A percentile compares a stretch with the other conserved stretches of the same genome.
Conservation (phyloP, 1,140 invertebrate genomes). For the Orchesella cincta region DNA sequence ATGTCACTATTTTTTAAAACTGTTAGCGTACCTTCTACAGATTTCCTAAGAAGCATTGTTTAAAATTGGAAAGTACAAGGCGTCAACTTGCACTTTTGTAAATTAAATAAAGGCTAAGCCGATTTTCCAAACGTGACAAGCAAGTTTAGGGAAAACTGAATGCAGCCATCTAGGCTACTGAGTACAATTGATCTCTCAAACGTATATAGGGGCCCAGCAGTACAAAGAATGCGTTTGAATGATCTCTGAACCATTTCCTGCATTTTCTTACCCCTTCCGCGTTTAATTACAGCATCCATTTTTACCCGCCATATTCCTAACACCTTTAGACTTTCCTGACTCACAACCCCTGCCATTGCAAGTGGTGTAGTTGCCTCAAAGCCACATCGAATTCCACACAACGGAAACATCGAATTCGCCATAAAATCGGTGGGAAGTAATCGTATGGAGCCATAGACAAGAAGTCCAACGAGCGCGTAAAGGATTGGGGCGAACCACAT, state of each 20-base stretch:
- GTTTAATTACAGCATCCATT: background rate
- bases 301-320: background rate
- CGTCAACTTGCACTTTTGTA: too few relatives aligned
- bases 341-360: background rate
- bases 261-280: background rate
- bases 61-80: too few relatives aligned
- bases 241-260: background rate
- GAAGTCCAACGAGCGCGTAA: background rate
- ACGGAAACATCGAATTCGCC: background rate
- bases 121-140: slow-evolving; percentile 8
- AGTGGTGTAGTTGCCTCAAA: background rate
- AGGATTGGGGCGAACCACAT: background rate
- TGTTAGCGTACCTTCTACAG: too few relatives aligned
- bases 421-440: background rate
- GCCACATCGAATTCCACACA: background rate
- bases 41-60: too few relatives aligned
- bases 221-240: slow-evolving; percentile 14
- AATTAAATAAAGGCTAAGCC: too few relatives aligned
- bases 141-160: background rate
- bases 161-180: slow-evolving; percentile 1
- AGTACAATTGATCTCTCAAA: slow-evolving; percentile 39
- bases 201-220: slow-evolving; percentile 29
- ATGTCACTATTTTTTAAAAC: too few relatives aligned
- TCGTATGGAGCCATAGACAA: background rate
- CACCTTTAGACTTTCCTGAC: background rate